Percentiles rank a stretch among this genome's conserved stretches.
phyloP scores from a whole-genome alignment of 2,113 vertebrate genomes.

The Vimba vimba region DNA sequence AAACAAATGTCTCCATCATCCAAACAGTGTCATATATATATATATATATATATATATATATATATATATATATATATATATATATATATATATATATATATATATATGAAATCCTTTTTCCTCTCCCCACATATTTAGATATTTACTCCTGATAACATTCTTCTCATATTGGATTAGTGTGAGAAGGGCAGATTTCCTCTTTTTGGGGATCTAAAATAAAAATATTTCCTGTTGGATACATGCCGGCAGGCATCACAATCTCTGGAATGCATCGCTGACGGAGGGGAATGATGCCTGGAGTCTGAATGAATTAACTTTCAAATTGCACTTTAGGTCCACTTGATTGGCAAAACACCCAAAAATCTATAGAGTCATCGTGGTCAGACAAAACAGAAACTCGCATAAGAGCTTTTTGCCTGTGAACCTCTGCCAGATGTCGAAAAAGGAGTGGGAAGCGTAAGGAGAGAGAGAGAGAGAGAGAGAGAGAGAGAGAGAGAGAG shows the following conservation, averaged over 20 bases:
- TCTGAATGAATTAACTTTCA: constrained; percentile 10
- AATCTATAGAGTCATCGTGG: neutral
- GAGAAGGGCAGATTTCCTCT: neutral
- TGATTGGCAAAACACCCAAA: neutral
- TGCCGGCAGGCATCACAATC: constrained; percentile 15
- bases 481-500: neutral
- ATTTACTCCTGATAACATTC: neutral
- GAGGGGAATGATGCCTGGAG: neutral
- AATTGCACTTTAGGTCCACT: neutral
- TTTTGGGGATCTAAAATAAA: neutral
- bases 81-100: no score
- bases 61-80: no score
- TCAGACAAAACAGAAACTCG: constrained; percentile 9
- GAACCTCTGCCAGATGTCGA: constrained; percentile 25
- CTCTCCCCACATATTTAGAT: neutral
- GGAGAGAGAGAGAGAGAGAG: neutral
- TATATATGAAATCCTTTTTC: no score
- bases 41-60: no score
- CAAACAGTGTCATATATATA: neutral
- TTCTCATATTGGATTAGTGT: neutral
- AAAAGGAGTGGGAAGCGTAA: neutral
- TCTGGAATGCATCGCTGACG: constrained; percentile 49
- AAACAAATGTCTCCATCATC: neutral
- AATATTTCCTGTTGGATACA: constrained; percentile 39
- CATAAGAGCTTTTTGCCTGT: constrained; percentile 5